Percentiles rank a stretch among this genome's conserved stretches.
These are phyloP conservation scores for Propithecus coquereli DNA, from an alignment of 2,113 vertebrate genomes.

Conservation along the genomic window DNA sequence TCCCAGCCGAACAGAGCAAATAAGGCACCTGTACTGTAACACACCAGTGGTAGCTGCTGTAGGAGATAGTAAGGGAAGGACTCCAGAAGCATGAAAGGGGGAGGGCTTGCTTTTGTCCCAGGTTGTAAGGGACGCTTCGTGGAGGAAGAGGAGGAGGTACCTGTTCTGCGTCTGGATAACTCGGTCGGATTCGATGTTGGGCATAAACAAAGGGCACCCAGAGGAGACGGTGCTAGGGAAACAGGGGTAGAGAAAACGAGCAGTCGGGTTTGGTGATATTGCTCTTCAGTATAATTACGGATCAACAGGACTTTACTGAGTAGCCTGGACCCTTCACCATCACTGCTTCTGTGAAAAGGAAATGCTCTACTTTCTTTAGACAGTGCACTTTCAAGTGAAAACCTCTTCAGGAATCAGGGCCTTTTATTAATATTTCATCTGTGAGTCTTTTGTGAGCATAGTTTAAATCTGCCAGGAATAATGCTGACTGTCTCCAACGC, in stretches of 20 bases:
- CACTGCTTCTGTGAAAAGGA: neutral
- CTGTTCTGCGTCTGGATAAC: neutral
- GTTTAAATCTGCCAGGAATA: neutral
- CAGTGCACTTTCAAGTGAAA: neutral
- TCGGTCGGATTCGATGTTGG: neutral
- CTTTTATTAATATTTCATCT: neutral
- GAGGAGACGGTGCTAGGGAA: neutral
- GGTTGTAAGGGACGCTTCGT: neutral
- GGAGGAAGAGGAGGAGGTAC: neutral
- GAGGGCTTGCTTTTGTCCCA: neutral
- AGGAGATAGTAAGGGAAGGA: too few species aligned
- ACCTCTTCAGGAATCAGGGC: neutral
- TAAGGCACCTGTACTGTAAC: neutral
- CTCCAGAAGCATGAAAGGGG: neutral
- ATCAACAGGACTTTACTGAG: neutral
- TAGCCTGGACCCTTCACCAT: neutral
- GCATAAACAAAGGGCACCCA: neutral
- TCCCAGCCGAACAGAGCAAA: neutral
- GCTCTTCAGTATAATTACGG: neutral
- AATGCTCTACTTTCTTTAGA: neutral
- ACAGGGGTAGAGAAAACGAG: neutral
- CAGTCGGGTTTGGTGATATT: neutral
- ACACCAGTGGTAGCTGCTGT: fast-evolving
- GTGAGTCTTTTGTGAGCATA: neutral
- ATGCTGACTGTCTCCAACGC: neutral